Conservation (phyloP, 1,140 invertebrate species). For the Mizuhopecten yessoensis region DNA sequence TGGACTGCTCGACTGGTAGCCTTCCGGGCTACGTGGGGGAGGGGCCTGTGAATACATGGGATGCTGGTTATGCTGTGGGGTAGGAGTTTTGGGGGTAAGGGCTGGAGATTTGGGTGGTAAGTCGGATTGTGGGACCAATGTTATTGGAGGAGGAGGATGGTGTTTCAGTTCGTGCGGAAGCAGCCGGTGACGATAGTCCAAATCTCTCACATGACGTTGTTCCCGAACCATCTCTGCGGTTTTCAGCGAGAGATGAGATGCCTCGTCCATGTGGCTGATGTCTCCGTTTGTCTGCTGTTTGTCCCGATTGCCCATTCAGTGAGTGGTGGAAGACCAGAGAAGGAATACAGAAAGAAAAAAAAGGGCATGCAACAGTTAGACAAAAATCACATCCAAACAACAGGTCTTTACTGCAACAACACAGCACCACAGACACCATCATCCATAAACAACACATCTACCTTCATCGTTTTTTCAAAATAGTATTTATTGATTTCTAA, state of each 20-base stretch:
- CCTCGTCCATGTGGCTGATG: slow-evolving; percentile 60
- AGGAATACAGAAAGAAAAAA: slow-evolving; percentile 54
- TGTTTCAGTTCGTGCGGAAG: slow-evolving; percentile 42
- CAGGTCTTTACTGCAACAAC: slow-evolving; percentile 44
- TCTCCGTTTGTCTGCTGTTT: slow-evolving; percentile 41
- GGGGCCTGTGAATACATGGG: slow-evolving; percentile 48
- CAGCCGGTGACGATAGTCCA: slow-evolving; percentile 56
- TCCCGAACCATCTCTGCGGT: slow-evolving; percentile 74
- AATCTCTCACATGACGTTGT: slow-evolving; percentile 70
- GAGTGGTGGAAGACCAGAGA: slow-evolving; percentile 12
- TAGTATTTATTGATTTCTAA: too few relatives aligned
- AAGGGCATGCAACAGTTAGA: slow-evolving; percentile 46
- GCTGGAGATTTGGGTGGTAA: slow-evolving; percentile 39
- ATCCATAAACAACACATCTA: too few relatives aligned
- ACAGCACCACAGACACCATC: slow-evolving; percentile 40
- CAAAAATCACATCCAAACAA: slow-evolving; percentile 52
- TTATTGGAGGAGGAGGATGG: slow-evolving; percentile 53
- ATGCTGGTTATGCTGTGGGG: slow-evolving; percentile 54
- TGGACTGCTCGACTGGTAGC: slow-evolving; percentile 47
- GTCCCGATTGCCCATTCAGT: not conserved
- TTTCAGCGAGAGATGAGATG: slow-evolving; percentile 69
- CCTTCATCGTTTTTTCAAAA: too few relatives aligned
- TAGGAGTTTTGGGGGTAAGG: slow-evolving; percentile 53
- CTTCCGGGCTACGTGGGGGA: slow-evolving; percentile 50
- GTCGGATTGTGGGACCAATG: slow-evolving; percentile 47